Base-by-base conservation (phyloP, 2,888 invertebrate species). In the Cephonodes hylas region DNA sequence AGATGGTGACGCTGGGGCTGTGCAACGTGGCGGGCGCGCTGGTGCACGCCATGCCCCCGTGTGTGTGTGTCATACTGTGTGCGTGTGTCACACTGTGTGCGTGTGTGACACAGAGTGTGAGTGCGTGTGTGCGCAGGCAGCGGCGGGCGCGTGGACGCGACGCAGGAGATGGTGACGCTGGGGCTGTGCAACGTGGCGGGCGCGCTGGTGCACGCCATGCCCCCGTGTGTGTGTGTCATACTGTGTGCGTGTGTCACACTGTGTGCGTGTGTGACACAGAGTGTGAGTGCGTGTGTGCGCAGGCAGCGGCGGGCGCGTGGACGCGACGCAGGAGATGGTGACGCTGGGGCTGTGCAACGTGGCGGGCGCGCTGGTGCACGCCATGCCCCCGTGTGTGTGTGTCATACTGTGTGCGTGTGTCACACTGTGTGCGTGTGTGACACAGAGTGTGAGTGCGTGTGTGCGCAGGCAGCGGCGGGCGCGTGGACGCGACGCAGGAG, bases 321-420 rank as follows among this genome's bases (percentile, higher is more conserved):
- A 97, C 85, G 97, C 98, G 1, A 96, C 97, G 5, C 98, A 98
- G 88, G 98, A 99, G 93, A 97, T 98, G 95, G 83, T 97, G 68
- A 96, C 97, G 0, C 93, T 98, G 60, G 96, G 97, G 8, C 77
- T 96, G 60, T 96, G 96, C 79, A 98, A 98, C 85, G 91, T 97
- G 69, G 89, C 96, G 65, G 98, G 98, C 25, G 95, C 97, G 48
- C 96, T 97, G 80, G 95, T 97, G 60, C 95, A 95, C 75, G 96
- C 98, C 18, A 97, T 98, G 95, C 98, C 98, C 53, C 95, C 96
- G 34, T 95, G 96, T 79, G 98, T 8, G 20, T 45, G 15, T 22
- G 15, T 45, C 20, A 2, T 22, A 6, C 6, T 1, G 5, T 6
- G 18, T 6, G 4, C 13, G 15, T 18, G 15, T 45, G 1, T 8